Evolutionary conservation across 2,113 vertebrate species (phyloP), one percentile per base, ranked within the genome.

Genomic region (Leuciscus idus): DNA sequence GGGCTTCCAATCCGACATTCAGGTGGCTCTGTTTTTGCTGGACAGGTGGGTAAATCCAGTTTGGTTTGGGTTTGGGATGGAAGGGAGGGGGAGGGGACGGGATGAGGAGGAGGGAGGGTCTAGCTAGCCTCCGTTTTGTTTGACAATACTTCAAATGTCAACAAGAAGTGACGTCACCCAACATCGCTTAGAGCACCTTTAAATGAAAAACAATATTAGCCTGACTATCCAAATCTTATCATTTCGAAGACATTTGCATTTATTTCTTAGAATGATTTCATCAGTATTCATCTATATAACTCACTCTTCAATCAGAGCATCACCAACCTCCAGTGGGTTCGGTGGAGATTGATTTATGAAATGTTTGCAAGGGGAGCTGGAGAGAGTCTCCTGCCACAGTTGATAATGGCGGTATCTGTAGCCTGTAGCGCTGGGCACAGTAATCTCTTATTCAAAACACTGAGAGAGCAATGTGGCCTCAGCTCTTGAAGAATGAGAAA

Each of bases 351-450:
- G 88, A 87, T 89, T 87, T 80, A 89, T 87, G 84, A 87, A 74
- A 28, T 83, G 73, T 89, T 89, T 52, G 30, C 50, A 43, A 81
- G 43, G 61, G 43, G 74, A 85, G 84, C 77, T 57, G 81, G n/a
- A 80, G 79, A 87, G 28, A 55, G 64, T 59, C 74, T 84, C 85
- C 83, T 76, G 85, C 73, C 82, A 84, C 52, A 75, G 73, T 73
- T 77, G 79, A 88, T 90, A 85, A 90, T 90, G 81, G 87, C 43
- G 66, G 75, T 84, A 85, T 87, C 83, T 88, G 79, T 83, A 72
- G 50, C 85, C 85, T 57, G 85, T 85, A 85, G 50, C n/a, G 9
- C 74, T 15, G 23, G 66, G 57, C 80, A 88, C 80, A 87, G 64
- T 87, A 87, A 80, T 88, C 66, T 84, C 74, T 81, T 85, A 85